A percentile compares a stretch with the other conserved stretches of the same genome.
phyloP scores from a whole-genome alignment of 1,140 invertebrate genomes.

The Temnothorax longispinosus region DNA sequence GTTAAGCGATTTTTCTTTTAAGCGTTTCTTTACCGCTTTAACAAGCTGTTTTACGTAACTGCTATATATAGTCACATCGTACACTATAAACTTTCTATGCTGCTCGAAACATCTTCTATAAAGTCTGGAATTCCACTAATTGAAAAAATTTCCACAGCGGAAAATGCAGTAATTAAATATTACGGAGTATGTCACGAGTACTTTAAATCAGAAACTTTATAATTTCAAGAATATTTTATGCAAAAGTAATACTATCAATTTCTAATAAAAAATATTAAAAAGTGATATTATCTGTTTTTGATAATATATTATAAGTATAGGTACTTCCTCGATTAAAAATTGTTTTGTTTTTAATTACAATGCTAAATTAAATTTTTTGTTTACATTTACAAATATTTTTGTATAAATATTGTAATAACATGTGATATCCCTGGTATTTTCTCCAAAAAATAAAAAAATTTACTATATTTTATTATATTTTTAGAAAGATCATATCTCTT shows the following conservation, averaged over 20 bases:
- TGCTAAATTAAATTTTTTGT: neutral
- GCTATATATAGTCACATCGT: neutral
- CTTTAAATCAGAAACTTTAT: constrained; percentile 7
- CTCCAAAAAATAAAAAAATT: neutral
- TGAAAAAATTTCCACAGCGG: neutral
- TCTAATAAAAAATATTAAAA: neutral
- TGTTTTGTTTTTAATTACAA: neutral
- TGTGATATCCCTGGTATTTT: neutral
- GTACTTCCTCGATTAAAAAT: neutral
- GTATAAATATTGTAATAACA: neutral
- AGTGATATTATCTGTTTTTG: neutral
- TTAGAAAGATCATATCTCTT: neutral
- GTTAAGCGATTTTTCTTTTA: neutral
- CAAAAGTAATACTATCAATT: neutral
- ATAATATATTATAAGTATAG: neutral
- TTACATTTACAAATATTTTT: neutral
- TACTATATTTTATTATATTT: neutral
- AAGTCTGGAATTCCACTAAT: constrained; percentile 32
- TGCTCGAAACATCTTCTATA: constrained; percentile 7
- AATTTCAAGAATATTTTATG: constrained; percentile 4
- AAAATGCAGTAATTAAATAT: constrained; percentile 60
- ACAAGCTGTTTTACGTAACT: constrained; percentile 30
- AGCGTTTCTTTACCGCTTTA: constrained; percentile 16
- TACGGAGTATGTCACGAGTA: neutral
- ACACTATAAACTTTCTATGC: constrained; percentile 2